Evolutionary conservation across 2,113 vertebrate genomes (phyloP).

Genomic region (Cebus imitator): DNA sequence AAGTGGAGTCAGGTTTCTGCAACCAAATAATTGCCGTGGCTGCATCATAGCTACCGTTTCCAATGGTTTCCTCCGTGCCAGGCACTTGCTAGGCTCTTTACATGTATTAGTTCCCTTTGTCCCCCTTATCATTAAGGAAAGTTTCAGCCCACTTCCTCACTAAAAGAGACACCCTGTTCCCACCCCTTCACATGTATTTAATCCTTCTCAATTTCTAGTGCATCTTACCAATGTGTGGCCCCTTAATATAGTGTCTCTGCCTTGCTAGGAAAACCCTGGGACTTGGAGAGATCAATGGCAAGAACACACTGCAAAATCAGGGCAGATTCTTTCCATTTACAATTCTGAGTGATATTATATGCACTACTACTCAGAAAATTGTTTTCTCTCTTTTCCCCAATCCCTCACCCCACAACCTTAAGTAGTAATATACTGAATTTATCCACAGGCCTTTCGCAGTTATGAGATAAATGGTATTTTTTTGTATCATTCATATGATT

Average conservation of each 20-base stretch:
- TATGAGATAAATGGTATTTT: not conserved
- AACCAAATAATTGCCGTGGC: not conserved
- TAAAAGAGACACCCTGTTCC: fast-evolving
- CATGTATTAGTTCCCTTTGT: not conserved
- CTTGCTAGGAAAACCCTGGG: not conserved
- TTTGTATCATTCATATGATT: not conserved
- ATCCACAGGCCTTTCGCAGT: not conserved
- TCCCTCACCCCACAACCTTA: fast-evolving
- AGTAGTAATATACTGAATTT: not conserved
- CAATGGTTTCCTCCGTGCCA: not conserved
- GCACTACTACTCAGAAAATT: not conserved
- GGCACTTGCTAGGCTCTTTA: not conserved
- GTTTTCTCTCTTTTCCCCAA: not conserved
- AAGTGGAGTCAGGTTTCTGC: not conserved
- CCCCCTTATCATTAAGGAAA: not conserved
- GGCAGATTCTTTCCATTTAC: not conserved
- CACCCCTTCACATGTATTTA: not conserved
- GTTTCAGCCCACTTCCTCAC: not conserved
- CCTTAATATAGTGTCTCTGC: not conserved
- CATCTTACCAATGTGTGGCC: not conserved
- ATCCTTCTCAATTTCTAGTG: not conserved
- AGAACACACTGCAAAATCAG: not conserved
- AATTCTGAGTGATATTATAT: not conserved
- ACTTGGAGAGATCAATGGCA: not conserved
- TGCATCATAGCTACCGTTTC: not conserved